Percentiles rank a stretch among this genome's conserved stretches.
Conservation (phyloP, 1,140 invertebrate genomes). For the Drosophila tani region DNA sequence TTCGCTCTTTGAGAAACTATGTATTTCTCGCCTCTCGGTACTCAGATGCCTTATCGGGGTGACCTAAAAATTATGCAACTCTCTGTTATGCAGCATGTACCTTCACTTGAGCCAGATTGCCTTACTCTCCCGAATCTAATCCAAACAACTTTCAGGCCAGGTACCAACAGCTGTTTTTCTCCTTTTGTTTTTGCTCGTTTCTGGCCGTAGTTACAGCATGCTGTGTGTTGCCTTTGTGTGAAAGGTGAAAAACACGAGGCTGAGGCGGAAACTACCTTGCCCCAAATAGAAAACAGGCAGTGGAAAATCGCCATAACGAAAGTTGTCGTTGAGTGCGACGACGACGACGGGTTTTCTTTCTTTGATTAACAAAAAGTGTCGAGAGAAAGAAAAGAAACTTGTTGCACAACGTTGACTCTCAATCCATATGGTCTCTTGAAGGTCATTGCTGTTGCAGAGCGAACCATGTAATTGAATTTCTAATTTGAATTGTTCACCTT, state of each 20-base stretch:
- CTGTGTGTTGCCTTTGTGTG: conserved; percentile 28
- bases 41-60: conserved; percentile 24
- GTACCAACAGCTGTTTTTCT: conserved; percentile 50
- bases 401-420: conserved; percentile 65
- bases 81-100: conserved; percentile 24
- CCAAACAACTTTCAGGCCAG: conserved; percentile 65
- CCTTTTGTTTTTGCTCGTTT: conserved; percentile 1
- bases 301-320: conserved; percentile 46
- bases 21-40: neutral
- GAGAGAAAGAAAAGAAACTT: conserved; percentile 64
- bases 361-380: conserved; percentile 10
- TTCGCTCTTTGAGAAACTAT: conserved; percentile 12
- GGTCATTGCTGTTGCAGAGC: conserved; percentile 51
- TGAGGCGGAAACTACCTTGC: conserved; percentile 81
- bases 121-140: conserved; percentile 23
- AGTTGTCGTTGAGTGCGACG: conserved; percentile 19
- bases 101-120: conserved; percentile 21
- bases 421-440: conserved; percentile 50
- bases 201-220: conserved; percentile 18
- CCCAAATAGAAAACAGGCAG: conserved; percentile 57
- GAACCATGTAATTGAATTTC: conserved; percentile 33
- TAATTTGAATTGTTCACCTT: conserved; percentile 27
- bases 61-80: conserved; percentile 58
- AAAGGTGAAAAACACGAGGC: conserved; percentile 54
- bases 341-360: conserved; percentile 37